phyloP scores from a whole-genome alignment of 2,797 vertebrate genomes.

The Dallia pectoralis region DNA sequence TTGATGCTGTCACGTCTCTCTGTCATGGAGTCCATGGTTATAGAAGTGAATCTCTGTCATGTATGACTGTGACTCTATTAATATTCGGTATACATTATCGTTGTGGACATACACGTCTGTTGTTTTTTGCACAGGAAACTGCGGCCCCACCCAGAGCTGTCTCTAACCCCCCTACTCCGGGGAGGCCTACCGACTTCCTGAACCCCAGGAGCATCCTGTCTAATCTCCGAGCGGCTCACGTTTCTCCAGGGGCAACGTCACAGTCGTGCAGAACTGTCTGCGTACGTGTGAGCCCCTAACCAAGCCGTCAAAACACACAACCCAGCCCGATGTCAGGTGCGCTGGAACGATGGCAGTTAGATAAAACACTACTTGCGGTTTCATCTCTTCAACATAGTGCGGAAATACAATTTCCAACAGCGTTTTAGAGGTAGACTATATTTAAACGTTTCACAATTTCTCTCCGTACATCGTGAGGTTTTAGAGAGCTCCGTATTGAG shows the following conservation, averaged over 20 bases:
- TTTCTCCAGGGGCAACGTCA: conserved; percentile 51
- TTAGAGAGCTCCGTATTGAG: background rate
- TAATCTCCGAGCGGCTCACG: conserved; percentile 10
- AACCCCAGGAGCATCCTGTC: conserved; percentile 58
- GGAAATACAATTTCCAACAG: background rate
- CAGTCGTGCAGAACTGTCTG: conserved; percentile 22
- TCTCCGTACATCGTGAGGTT: background rate
- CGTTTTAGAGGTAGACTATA: background rate
- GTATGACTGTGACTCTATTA: background rate
- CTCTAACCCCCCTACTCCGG: conserved; percentile 18
- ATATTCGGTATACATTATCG: too few species aligned
- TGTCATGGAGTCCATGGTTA: conserved; percentile 23
- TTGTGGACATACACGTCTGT: background rate
- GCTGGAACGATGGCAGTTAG: conserved; percentile 42
- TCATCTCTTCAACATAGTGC: conserved; percentile 12
- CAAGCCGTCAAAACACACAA: conserved; percentile 20
- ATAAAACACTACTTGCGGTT: background rate
- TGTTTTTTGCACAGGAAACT: conserved; percentile 68
- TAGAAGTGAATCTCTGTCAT: conserved; percentile 6
- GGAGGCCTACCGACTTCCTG: conserved; percentile 67
- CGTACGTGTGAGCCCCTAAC: background rate
- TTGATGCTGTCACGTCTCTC: background rate
- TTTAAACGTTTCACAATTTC: background rate
- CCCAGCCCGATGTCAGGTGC: conserved; percentile 36
- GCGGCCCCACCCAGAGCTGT: conserved; percentile 27